Percentiles rank a stretch among this genome's conserved stretches.
Evolutionary conservation across 2,797 vertebrate genomes (phyloP).

Genomic region (Toxotes lorentzi): DNA sequence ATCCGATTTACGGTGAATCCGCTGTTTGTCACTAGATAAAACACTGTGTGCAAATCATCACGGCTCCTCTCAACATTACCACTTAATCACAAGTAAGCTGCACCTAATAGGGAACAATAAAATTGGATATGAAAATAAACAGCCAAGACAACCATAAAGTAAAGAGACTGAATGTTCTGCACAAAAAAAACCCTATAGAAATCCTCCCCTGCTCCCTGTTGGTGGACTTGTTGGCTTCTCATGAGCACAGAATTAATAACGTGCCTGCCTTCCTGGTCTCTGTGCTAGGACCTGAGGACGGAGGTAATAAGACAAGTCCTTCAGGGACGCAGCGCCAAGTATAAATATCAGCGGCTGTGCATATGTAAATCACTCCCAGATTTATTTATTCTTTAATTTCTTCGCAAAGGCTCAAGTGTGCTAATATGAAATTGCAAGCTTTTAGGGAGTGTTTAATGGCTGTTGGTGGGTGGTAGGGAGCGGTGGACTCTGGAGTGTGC

Average conservation of each 20-base stretch:
- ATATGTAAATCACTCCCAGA: slow-evolving; percentile 95
- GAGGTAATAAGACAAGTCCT: slow-evolving; percentile 99
- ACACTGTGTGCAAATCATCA: slow-evolving; percentile 59
- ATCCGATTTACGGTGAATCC: slow-evolving; percentile 29
- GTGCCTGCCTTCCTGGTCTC: slow-evolving; percentile 94
- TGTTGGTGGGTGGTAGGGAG: slow-evolving; percentile 97
- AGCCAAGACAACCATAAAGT: slow-evolving; percentile 46
- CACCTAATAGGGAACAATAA: slow-evolving; percentile 56
- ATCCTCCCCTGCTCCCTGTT: slow-evolving; percentile 90
- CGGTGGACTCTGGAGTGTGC: slow-evolving; percentile 88
- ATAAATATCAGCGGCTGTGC: slow-evolving; percentile 99
- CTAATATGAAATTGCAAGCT: slow-evolving; percentile 99
- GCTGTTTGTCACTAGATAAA: slow-evolving; percentile 74
- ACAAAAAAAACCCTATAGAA: slow-evolving; percentile 64
- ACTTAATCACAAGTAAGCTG: slow-evolving; percentile 56
- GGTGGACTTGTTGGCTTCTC: slow-evolving; percentile 93
- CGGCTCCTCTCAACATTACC: slow-evolving; percentile 30
- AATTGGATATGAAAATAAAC: slow-evolving; percentile 58
- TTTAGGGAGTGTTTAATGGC: slow-evolving; percentile 99
- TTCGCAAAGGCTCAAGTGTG: slow-evolving; percentile 93
- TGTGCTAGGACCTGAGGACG: slow-evolving; percentile 94
- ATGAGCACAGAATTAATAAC: slow-evolving; percentile 99
- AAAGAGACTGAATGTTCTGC: slow-evolving; percentile 55
- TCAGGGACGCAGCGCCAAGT: slow-evolving; percentile 92
- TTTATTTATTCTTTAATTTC: slow-evolving; percentile 86